These are phyloP conservation scores for Tenualosa thibaudeaui DNA, from an alignment of 2,797 vertebrate genomes.

Conservation along the genomic window DNA sequence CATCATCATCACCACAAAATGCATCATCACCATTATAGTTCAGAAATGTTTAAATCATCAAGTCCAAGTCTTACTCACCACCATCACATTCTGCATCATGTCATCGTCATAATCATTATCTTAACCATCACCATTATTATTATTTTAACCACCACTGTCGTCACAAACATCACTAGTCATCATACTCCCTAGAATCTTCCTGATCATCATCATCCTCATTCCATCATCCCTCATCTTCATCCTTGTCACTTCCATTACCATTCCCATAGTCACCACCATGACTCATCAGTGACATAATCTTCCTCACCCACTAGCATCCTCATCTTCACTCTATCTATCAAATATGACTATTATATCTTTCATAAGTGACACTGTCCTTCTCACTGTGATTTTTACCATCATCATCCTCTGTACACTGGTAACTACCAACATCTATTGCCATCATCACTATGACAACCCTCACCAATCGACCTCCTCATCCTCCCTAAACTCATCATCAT, in stretches of 20 bases:
- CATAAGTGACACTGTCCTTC: too few species aligned
- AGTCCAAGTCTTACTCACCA: too few species aligned
- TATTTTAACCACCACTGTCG: too few species aligned
- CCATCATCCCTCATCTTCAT: too few species aligned
- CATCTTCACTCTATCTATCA: too few species aligned
- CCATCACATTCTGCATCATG: neutral
- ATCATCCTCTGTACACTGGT: neutral
- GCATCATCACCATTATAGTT: constrained; percentile 34
- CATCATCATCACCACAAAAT: constrained; percentile 47
- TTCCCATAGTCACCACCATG: too few species aligned
- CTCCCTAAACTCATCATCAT: neutral
- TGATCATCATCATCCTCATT: neutral
- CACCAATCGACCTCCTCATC: neutral
- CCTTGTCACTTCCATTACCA: neutral
- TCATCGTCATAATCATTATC: neutral
- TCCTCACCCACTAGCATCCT: too few species aligned
- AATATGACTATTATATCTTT: too few species aligned
- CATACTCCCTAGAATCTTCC: too few species aligned
- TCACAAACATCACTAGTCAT: too few species aligned
- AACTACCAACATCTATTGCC: neutral
- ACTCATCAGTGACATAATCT: too few species aligned
- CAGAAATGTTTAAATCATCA: too few species aligned
- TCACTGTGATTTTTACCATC: neutral
- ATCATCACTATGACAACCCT: neutral
- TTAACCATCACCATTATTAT: neutral